Percentiles rank a stretch among this genome's conserved stretches.
These are phyloP conservation scores for Edolisoma coerulescens DNA, from an alignment of 2,113 vertebrate species.

Conservation along the genomic window DNA sequence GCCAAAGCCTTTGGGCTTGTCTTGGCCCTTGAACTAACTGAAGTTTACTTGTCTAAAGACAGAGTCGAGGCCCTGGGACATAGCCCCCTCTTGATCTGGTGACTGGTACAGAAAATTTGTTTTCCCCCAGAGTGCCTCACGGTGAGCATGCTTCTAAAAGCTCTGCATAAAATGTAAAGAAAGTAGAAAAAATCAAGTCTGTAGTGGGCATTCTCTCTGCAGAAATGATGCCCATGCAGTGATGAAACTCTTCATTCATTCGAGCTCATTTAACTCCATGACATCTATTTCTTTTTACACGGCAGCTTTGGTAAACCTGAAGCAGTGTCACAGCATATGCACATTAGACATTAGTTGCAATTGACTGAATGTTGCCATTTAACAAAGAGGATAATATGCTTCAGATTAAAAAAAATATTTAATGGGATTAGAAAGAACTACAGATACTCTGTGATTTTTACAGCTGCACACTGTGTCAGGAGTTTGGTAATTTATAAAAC, in stretches of 20 bases:
- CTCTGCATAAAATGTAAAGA: conserved; percentile 6
- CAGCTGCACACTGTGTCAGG: conserved; percentile 46
- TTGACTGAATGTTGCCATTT: conserved; percentile 18
- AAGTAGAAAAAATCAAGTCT: conserved; percentile 15
- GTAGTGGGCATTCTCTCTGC: conserved; percentile 8
- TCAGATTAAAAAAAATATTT: background rate
- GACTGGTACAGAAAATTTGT: background rate
- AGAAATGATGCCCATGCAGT: background rate
- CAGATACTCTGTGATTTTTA: conserved; percentile 43
- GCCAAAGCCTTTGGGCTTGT: background rate
- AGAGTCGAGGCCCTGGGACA: background rate
- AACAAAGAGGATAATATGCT: background rate
- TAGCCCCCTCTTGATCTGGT: background rate
- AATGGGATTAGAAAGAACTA: conserved; percentile 37
- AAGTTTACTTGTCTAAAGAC: background rate
- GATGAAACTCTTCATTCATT: background rate
- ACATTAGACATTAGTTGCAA: background rate
- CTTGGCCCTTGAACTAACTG: background rate
- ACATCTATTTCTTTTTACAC: background rate
- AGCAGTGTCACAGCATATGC: background rate
- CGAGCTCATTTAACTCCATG: background rate
- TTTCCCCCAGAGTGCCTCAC: background rate
- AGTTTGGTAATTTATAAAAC: conserved; percentile 68
- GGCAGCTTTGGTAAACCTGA: background rate
- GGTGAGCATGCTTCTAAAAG: conserved; percentile 5